phyloP scores from a whole-genome alignment of 2,888 invertebrate species.

The Drosophila pseudotakahashii region DNA sequence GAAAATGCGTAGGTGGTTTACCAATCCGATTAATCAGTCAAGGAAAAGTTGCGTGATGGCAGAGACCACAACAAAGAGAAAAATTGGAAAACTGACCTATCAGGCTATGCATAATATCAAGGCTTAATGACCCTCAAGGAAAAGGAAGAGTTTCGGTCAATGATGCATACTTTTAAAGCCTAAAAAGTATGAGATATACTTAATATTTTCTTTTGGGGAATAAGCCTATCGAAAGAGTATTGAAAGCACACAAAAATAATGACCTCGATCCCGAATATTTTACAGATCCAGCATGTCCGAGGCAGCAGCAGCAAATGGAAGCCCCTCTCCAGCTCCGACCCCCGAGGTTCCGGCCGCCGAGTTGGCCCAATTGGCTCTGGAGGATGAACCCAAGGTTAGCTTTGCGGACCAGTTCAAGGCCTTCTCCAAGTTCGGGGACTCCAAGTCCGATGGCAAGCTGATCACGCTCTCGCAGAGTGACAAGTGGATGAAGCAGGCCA shows the following conservation, averaged over 20 bases:
- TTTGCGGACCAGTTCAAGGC: constrained; percentile 90
- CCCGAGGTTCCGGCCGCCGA: constrained; percentile 80
- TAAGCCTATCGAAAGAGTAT: too few species aligned
- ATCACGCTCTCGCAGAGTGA: constrained; percentile 96
- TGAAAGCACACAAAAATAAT: not conserved
- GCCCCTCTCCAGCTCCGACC: constrained; percentile 58
- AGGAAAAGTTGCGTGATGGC: constrained; percentile 25
- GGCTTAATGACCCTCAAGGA: not conserved
- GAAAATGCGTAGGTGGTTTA: constrained; percentile 29
- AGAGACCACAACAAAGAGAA: not conserved
- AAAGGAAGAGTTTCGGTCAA: not conserved
- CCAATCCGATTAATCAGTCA: too few species aligned
- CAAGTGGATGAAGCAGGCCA: constrained; percentile 97
- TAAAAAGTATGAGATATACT: too few species aligned
- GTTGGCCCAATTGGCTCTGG: constrained; percentile 82
- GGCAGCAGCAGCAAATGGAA: constrained; percentile 72
- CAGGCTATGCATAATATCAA: constrained; percentile 5
- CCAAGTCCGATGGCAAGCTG: constrained; percentile 92
- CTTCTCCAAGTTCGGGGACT: constrained; percentile 94
- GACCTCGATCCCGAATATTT: not conserved
- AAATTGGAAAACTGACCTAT: constrained; percentile 16
- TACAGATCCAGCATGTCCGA: constrained; percentile 76
- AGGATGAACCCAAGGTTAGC: constrained; percentile 81
- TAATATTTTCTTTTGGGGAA: too few species aligned
- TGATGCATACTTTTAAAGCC: too few species aligned